Conservation (phyloP, 2,888 invertebrate genomes). For the Agrenia bidenticulata region DNA sequence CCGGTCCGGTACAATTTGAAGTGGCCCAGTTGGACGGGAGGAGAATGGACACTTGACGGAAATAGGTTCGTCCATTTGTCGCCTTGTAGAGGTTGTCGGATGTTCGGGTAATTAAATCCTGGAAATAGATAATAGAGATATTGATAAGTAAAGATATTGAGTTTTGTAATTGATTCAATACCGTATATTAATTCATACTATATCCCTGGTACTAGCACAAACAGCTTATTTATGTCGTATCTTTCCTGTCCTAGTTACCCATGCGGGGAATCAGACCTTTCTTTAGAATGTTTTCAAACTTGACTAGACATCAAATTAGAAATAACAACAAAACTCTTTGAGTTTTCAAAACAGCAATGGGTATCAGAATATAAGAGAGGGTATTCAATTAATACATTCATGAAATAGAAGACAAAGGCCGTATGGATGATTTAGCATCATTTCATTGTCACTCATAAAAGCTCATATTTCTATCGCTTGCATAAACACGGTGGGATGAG, state of each 20-base stretch:
- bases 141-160: conserved; percentile 1
- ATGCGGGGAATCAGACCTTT: no score
- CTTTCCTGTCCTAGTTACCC: no score
- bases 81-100: conserved; percentile 50
- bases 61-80: conserved; percentile 49
- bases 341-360: no score
- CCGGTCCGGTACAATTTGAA: conserved; percentile 48
- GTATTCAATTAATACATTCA: conserved; percentile 15
- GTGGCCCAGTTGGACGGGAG: conserved; percentile 51
- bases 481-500: conserved; percentile 12
- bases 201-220: no score
- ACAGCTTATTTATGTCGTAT: no score
- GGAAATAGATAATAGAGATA: conserved; percentile 31
- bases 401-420: conserved; percentile 31
- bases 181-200: conserved; percentile 4
- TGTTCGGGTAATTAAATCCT: conserved; percentile 50
- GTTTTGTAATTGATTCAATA: conserved; percentile 12
- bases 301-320: no score
- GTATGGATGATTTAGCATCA: conserved; percentile 40
- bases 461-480: conserved; percentile 1
- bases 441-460: conserved; percentile 33
- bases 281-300: no score
- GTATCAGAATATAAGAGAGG: no score
- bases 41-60: conserved; percentile 51
- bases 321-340: no score